Percentiles rank a stretch among this genome's conserved stretches.
These are phyloP conservation scores for Sebastiscus tertius DNA, from an alignment of 2,797 vertebrate species.

Conservation along the genomic window DNA sequence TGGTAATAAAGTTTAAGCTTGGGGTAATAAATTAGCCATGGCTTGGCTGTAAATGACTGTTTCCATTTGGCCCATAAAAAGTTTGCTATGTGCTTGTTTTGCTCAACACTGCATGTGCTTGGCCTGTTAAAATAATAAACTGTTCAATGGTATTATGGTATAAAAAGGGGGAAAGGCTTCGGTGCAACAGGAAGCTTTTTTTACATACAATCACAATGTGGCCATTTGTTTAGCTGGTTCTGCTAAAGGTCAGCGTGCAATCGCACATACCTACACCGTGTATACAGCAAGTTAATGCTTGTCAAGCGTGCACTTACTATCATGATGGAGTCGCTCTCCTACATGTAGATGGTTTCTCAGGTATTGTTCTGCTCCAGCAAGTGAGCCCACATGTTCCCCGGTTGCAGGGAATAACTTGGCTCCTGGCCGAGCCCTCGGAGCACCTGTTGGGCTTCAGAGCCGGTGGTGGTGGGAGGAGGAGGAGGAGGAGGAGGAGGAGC, in stretches of 20 bases:
- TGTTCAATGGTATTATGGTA: conserved; percentile 61
- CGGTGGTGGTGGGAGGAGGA: conserved; percentile 36
- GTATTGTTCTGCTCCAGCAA: conserved; percentile 57
- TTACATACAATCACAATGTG: conserved; percentile 58
- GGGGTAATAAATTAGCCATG: conserved; percentile 77
- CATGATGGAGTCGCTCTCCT: conserved; percentile 5
- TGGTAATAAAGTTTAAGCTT: conserved; percentile 65
- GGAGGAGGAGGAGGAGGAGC: conserved; percentile 50
- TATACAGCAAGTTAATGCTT: conserved; percentile 1
- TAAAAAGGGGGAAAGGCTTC: conserved; percentile 42
- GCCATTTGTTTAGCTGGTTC: conserved; percentile 42
- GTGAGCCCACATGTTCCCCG: conserved; percentile 58
- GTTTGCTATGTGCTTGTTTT: conserved; percentile 81
- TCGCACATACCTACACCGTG: background rate
- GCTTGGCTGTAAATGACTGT: conserved; percentile 81
- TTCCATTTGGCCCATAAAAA: conserved; percentile 83
- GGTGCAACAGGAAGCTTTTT: conserved; percentile 69
- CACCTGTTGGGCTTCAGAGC: conserved; percentile 78
- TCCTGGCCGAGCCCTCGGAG: conserved; percentile 53
- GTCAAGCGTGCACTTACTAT: conserved; percentile 17
- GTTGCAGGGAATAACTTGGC: conserved; percentile 63
- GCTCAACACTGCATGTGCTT: conserved; percentile 72
- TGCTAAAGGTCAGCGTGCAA: conserved; percentile 36
- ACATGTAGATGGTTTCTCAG: conserved; percentile 31
- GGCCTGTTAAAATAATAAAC: conserved; percentile 82